Percentiles rank a stretch among this genome's conserved stretches.
phyloP scores from a whole-genome alignment of 2,797 vertebrate species.

The Huso huso region DNA sequence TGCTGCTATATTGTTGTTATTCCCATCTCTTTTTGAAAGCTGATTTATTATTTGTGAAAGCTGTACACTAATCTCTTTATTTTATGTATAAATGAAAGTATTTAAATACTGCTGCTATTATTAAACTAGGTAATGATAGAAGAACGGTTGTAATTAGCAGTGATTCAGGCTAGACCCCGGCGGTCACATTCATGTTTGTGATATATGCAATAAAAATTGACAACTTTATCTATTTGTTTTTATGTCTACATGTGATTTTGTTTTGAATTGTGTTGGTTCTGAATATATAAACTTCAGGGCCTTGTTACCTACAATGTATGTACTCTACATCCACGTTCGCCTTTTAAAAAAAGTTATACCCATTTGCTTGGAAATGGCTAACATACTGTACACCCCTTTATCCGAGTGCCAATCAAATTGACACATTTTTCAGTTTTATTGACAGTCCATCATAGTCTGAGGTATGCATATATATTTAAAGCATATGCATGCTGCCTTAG shows the following conservation, averaged over 20 bases:
- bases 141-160: slow-evolving; percentile 62
- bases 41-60: slow-evolving; percentile 66
- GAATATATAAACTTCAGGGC: not conserved
- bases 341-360: no score
- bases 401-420: no score
- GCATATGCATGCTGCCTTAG: no score
- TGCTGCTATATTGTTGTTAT: slow-evolving; percentile 75
- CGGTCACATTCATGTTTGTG: slow-evolving; percentile 78
- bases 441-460: no score
- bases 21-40: slow-evolving; percentile 67
- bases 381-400: no score
- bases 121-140: slow-evolving; percentile 42
- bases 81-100: slow-evolving; percentile 77
- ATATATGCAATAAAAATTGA: slow-evolving; percentile 89
- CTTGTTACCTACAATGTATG: no score
- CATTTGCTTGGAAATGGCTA: no score
- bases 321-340: no score
- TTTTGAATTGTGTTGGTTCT: slow-evolving; percentile 19
- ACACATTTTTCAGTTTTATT: no score
- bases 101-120: slow-evolving; percentile 65
- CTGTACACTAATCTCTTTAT: slow-evolving; percentile 92
- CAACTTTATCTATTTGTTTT: slow-evolving; percentile 64
- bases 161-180: slow-evolving; percentile 67
- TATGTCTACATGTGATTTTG: slow-evolving; percentile 37
- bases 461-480: no score